Evolutionary conservation across 2,888 invertebrate genomes (phyloP), one percentile per base, ranked within the genome.

Genomic region (Parelbella ahira): DNA sequence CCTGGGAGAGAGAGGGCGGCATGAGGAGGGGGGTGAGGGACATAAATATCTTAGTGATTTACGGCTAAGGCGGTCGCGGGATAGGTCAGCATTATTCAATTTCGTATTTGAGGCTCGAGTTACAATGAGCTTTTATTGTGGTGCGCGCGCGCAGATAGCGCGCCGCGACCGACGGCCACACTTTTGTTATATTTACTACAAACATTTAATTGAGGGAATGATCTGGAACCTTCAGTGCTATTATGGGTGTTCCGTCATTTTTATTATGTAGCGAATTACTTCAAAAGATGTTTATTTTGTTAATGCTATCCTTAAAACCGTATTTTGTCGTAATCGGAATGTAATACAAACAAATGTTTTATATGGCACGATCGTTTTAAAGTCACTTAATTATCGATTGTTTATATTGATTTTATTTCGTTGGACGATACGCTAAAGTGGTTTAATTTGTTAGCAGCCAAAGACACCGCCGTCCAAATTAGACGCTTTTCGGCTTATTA

Each of bases 71-170:
- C 79, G 86, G 87, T 82, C 84, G 84, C 83, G 79, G 86, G 86
- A 87, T 87, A 87, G 87, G 87, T 87, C 86, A 86, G 86, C 83
- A 86, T 87, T 86, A 86, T 87, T 86, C 86, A 86, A 86, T 86
- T 87, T 86, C 83, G 83, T 86, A 84, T 87, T 87, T 83, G 83
- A 86, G 74, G 72, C 77, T 86, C 82, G 72, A 67, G 77, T 86
- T 84, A 86, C 87, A 84, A 84, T 83, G 81, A 86, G 84, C 78
- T 84, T 82, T 86, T 81, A 86, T 81, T 73, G 75, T 69, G 67
- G 68, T 60, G 74, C 73, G 77, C 69, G 68, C 69, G 67, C 74
- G 76, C 77, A 82, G 81, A 81, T 81, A 82, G 73, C 66, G 63
- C 59, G 59, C 58, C 73, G 12, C 33, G 19, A 36, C 24, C 30